Conservation (phyloP, 2,797 vertebrate genomes). For the Onychomys torridus region DNA sequence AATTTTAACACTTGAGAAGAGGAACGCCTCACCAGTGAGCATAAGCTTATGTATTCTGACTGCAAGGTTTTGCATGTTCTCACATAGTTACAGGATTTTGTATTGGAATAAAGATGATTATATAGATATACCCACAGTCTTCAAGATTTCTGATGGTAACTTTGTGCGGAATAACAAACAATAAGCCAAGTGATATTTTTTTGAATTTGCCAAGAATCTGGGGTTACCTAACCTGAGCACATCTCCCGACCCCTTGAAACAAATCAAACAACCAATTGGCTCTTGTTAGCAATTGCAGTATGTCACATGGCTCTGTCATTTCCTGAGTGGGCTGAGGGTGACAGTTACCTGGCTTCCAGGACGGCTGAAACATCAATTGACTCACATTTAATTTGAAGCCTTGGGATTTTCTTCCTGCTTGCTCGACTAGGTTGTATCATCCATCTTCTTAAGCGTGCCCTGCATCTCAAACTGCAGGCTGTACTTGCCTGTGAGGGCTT, state of each 20-base stretch:
- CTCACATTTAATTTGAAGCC: constrained; percentile 57
- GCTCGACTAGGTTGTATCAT: not conserved
- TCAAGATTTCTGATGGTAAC: not conserved
- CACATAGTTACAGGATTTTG: not conserved
- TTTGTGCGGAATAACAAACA: not conserved
- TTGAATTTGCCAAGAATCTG: constrained; percentile 51
- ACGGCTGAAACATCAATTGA: constrained; percentile 19
- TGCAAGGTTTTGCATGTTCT: not conserved
- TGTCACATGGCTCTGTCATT: not conserved
- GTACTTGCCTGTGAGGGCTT: not conserved
- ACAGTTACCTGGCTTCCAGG: constrained; percentile 33
- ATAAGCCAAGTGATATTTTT: constrained; percentile 12
- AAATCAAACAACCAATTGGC: not conserved
- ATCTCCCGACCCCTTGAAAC: not conserved
- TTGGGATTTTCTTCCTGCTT: constrained; percentile 36
- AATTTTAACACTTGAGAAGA: constrained; percentile 50
- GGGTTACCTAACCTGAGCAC: not conserved
- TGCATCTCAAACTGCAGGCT: not conserved
- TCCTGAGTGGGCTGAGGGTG: not conserved
- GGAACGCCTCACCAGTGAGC: not conserved
- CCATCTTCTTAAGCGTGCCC: constrained; percentile 47
- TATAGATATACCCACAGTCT: not conserved
- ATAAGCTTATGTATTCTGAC: constrained; percentile 1
- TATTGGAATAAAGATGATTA: not conserved
- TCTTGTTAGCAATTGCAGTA: constrained; percentile 39